Percentiles rank a stretch among this genome's conserved stretches.
Evolutionary conservation across 2,888 invertebrate species (phyloP).

Genomic region (Catocala fraxini): DNA sequence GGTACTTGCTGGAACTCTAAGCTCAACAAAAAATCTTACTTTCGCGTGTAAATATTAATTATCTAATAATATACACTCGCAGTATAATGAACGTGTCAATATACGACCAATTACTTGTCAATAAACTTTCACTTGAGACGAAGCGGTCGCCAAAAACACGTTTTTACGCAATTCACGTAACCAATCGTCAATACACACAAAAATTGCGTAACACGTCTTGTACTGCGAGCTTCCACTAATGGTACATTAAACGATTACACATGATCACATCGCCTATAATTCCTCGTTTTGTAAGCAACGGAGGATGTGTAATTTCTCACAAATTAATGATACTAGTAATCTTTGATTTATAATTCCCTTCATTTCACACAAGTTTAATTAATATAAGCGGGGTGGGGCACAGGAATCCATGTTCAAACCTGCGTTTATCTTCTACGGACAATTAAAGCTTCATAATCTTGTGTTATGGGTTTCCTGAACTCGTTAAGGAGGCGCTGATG

Average conservation of each 20-base stretch:
- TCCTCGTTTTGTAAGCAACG: background rate
- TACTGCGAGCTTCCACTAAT: slow-evolving; percentile 1
- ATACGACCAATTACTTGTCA: slow-evolving; percentile 28
- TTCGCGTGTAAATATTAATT: too few relatives aligned
- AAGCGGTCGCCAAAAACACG: slow-evolving; percentile 21
- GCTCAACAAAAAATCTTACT: too few relatives aligned
- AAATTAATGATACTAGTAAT: background rate
- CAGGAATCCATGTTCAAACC: too few relatives aligned
- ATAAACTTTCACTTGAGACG: slow-evolving; percentile 40
- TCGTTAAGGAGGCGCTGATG: too few relatives aligned
- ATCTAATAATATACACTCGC: too few relatives aligned
- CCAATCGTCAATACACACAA: slow-evolving; percentile 9
- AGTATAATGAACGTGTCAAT: slow-evolving; percentile 6
- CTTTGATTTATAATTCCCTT: background rate
- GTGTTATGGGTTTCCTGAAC: too few relatives aligned
- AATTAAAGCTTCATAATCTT: too few relatives aligned
- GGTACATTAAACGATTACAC: background rate
- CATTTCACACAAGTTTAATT: background rate
- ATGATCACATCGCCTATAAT: slow-evolving; percentile 10
- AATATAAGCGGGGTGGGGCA: too few relatives aligned
- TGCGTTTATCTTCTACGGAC: too few relatives aligned
- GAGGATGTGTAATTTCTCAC: slow-evolving; percentile 2
- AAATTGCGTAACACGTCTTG: slow-evolving; percentile 25
- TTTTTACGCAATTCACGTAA: slow-evolving; percentile 29
- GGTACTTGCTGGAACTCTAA: too few relatives aligned